These are phyloP conservation scores for Dolichallabes microphthalmus DNA, from an alignment of 2,113 vertebrate genomes.

Conservation along the genomic window DNA sequence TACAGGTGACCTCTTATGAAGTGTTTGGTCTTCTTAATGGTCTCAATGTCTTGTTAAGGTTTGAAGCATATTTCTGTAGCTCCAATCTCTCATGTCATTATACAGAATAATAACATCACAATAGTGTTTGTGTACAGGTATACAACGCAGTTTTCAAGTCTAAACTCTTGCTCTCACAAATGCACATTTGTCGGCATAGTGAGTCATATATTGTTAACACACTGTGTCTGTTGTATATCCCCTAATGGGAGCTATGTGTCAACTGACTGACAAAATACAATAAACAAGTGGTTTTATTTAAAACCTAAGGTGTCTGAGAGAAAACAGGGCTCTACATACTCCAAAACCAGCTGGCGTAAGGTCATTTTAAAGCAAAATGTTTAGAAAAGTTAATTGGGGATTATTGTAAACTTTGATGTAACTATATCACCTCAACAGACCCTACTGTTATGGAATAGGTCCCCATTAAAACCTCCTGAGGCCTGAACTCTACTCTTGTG, in stretches of 20 bases:
- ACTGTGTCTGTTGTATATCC: not conserved
- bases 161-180: not conserved
- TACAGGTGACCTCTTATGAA: not conserved
- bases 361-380: not conserved
- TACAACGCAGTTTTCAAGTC: not conserved
- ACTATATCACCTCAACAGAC: not conserved
- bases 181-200: not conserved
- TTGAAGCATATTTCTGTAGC: not conserved
- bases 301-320: not conserved
- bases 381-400: not conserved
- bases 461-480: too few species aligned
- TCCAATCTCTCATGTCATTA: not conserved
- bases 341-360: not conserved
- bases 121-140: slow-evolving; percentile 7
- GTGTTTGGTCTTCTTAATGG: not conserved
- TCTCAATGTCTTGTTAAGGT: not conserved
- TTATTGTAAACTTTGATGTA: not conserved
- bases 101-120: not conserved
- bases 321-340: not conserved
- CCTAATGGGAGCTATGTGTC: slow-evolving; percentile 15
- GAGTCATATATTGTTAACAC: slow-evolving; percentile 15
- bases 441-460: not conserved
- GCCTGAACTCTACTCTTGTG: too few species aligned
- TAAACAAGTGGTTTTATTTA: slow-evolving; percentile 10
- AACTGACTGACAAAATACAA: slow-evolving; percentile 19